Conservation (phyloP, 1,140 invertebrate genomes). For the Neelides sp. region DNA sequence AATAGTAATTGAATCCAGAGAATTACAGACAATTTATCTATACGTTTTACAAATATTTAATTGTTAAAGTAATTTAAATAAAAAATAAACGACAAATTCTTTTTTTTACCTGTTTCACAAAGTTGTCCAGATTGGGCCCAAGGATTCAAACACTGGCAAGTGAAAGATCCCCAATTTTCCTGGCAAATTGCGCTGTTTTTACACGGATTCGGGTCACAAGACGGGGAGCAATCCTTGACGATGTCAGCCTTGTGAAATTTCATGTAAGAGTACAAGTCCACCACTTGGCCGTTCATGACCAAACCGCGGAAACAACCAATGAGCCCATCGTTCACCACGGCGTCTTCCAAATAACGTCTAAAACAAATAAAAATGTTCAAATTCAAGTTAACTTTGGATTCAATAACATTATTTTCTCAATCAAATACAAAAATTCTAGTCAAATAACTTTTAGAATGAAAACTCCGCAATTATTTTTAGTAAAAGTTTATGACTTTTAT, state of each 20-base stretch:
- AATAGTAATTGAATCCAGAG: too few relatives aligned
- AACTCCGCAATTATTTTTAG: too few relatives aligned
- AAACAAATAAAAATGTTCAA: too few relatives aligned
- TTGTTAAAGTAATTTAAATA: conserved; percentile 11
- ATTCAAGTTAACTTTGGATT: too few relatives aligned
- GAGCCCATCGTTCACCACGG: conserved; percentile 68
- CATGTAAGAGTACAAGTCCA: conserved; percentile 85
- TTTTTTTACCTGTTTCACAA: conserved; percentile 83
- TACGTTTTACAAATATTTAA: conserved; percentile 2
- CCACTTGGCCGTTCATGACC: conserved; percentile 76
- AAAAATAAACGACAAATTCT: conserved; percentile 34
- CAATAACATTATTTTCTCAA: too few relatives aligned
- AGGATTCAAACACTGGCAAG: conserved; percentile 61
- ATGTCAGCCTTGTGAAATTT: conserved; percentile 76
- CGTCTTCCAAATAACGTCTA: conserved; percentile 47
- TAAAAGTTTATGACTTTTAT: too few relatives aligned
- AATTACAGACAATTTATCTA: conserved; percentile 12
- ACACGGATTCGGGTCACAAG: conserved; percentile 84
- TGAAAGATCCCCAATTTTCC: conserved; percentile 81
- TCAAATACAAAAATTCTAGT: too few relatives aligned
- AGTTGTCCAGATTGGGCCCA: conserved; percentile 78
- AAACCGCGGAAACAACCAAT: conserved; percentile 85
- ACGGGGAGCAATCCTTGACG: conserved; percentile 81
- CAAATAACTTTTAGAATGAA: too few relatives aligned
- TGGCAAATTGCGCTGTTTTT: conserved; percentile 78